These are phyloP conservation scores for Oscheius sp. DNA, from an alignment of 2,888 invertebrate species.

Conservation along the genomic window DNA sequence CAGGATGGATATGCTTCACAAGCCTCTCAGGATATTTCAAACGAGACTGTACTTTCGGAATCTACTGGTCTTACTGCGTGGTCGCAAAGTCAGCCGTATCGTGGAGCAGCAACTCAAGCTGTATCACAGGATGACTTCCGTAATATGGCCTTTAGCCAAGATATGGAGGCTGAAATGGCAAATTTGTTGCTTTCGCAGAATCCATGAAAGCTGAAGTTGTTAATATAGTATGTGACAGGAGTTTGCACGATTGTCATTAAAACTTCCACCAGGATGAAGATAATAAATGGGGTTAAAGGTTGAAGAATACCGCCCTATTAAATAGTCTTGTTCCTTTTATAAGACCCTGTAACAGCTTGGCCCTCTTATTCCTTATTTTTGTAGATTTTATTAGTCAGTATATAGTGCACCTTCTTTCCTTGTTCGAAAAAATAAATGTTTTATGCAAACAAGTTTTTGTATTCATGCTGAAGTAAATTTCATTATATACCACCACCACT, in stretches of 20 bases:
- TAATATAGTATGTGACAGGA: not conserved
- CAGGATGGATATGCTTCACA: slow-evolving; percentile 37
- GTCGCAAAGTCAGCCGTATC: slow-evolving; percentile 43
- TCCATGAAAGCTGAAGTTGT: slow-evolving; percentile 2
- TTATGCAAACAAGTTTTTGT: too few relatives aligned
- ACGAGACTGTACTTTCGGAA: slow-evolving; percentile 27
- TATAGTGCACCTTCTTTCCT: too few relatives aligned
- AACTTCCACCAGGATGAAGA: too few relatives aligned
- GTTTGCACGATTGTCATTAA: not conserved
- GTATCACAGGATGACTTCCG: slow-evolving; percentile 41
- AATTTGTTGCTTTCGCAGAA: slow-evolving; percentile 58
- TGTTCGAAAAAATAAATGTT: too few relatives aligned
- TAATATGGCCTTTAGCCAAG: slow-evolving; percentile 43
- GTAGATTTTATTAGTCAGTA: too few relatives aligned
- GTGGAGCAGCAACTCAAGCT: not conserved
- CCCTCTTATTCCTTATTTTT: too few relatives aligned
- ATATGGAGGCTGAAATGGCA: slow-evolving; percentile 56
- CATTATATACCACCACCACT: too few relatives aligned
- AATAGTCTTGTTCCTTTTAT: too few relatives aligned
- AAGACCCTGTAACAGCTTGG: too few relatives aligned
- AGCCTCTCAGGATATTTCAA: slow-evolving; percentile 36
- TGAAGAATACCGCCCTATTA: too few relatives aligned
- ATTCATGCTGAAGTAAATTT: too few relatives aligned
- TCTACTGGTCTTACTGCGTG: slow-evolving; percentile 42
- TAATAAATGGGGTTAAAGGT: too few relatives aligned